Base-by-base conservation (phyloP, 2,113 vertebrate genomes). In the Furnarius figulus region DNA sequence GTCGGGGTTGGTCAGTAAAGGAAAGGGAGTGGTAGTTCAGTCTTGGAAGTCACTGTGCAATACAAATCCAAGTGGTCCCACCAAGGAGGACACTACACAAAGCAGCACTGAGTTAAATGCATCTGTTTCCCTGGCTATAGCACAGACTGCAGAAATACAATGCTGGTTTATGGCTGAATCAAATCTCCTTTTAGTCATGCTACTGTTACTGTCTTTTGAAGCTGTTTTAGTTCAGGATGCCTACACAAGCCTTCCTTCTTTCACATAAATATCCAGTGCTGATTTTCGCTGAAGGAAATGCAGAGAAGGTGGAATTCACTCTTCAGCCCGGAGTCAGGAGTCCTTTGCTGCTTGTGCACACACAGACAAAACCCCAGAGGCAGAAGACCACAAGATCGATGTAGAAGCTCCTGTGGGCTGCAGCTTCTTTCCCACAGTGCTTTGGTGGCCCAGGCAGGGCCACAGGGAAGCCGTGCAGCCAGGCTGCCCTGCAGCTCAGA, bases 301-400 rank as follows among this genome's bases (percentile, higher is more conserved):
- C 12, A 66, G 44, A 13, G 21, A 65, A 90, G 31, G 33, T 22
- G 21, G 37, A 83, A 80, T 70, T 56, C 5, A 25, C 31, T 72
- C 62, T 66, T 85, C 40, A 76, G 25, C 9, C 22, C n/a, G 37
- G 17, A 78, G 16, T 40, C 65, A 27, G 52, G 20, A 76, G 21
- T 40, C 27, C 50, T 81, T 44, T 49, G 59, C 40, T 9, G 3
- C 24, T 42, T 49, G 63, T 8, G 3, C 49, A 49, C 37, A 61
- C 0, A 0, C 19, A 85, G 52, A 67, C 0, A 4, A 87, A 87
- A 53, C 9, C 14, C 14, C 30, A n/a, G 33, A 23, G 44, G n/a
- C 59, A 92, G 31, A 49, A 39, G 50, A 55, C 37, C 37, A 50
- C 0, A 1, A 74, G 61, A 75, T 87, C 33, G 28, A 0, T 11